Percentiles rank a stretch among this genome's conserved stretches.
These are phyloP conservation scores for Diachasma alloeum DNA, from an alignment of 1,140 invertebrate species.

Conservation along the genomic window DNA sequence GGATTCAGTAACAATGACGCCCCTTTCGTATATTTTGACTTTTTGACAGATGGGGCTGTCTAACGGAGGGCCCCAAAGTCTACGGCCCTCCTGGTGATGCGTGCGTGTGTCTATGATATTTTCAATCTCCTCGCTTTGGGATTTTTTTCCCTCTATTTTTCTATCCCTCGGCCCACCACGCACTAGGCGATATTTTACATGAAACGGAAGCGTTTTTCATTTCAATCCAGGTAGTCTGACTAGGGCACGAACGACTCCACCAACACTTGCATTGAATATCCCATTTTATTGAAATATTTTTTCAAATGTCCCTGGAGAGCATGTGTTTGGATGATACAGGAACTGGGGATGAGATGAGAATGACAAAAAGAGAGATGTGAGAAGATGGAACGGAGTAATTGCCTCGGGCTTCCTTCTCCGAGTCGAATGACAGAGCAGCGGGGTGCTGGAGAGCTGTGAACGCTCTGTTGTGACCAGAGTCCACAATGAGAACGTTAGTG, in stretches of 20 bases:
- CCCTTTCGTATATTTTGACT: slow-evolving; percentile 61
- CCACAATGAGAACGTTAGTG: slow-evolving; percentile 47
- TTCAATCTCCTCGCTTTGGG: slow-evolving; percentile 7
- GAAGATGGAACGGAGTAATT: slow-evolving; percentile 22
- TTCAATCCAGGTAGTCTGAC: slow-evolving; percentile 11
- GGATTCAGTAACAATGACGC: slow-evolving; percentile 49
- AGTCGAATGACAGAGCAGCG: slow-evolving; percentile 11
- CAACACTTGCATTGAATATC: background rate
- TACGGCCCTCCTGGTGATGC: slow-evolving; percentile 21
- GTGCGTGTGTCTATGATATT: slow-evolving; percentile 16
- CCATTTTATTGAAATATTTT: slow-evolving; percentile 3
- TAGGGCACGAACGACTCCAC: background rate
- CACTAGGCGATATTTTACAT: slow-evolving; percentile 15
- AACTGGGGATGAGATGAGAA: background rate
- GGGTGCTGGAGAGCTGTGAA: slow-evolving; percentile 41
- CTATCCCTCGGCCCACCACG: background rate
- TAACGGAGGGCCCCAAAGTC: slow-evolving; percentile 6
- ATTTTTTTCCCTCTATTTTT: background rate
- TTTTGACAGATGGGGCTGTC: slow-evolving; percentile 58
- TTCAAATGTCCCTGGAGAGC: background rate
- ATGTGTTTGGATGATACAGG: slow-evolving; percentile 5
- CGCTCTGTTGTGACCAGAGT: slow-evolving; percentile 48
- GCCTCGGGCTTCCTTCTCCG: slow-evolving; percentile 18
- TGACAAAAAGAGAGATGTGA: background rate
- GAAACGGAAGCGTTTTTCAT: slow-evolving; percentile 31